Base-by-base conservation (phyloP, 2,797 vertebrate species). In the Rhincodon typus region DNA sequence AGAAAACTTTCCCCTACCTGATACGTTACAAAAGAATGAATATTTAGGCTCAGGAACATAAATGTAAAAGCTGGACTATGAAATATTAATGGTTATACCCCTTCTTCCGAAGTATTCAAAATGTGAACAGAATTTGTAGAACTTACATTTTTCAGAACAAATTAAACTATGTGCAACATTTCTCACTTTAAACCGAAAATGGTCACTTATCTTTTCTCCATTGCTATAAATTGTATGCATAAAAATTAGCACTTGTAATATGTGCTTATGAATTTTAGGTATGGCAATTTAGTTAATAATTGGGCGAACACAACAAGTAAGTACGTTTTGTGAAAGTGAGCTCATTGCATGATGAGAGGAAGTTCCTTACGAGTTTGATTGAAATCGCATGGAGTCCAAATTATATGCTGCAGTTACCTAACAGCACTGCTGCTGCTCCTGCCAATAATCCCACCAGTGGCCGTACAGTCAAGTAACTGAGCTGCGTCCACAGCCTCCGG, bases 271-370 rank as follows among this genome's bases (percentile, higher is more conserved):
- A 25, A 93, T 69, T 93, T 93, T 69, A 42, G 21, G 34, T 7
- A 93, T 42, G 66, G 62, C 34, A 91, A 19, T 91, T 91, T 8
- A 93, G 62, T 67, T 93, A 38, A n/a, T 42, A 69, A 69, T 93
- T 93, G 38, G 8, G 21, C 3, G 8, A 38, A 69, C 21, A 8
- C 34, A 93, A 69, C 27, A 1, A 93, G n/a, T 69, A 27, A 69
- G 88, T 91, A 15, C 6, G 30, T 91, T 91, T 91, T 67, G 90
- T 93, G 62, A 69, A 93, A 69, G 67, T 93, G n/a, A 93, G 82
- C 19, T n/a, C 90, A 42, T 42, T 93, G 67, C 23, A 69, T 8
- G 19, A 69, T 93, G 57, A 66, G 57, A 91, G 88, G 15, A 91
- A 88, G 86, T 57, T 88, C 53, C 53, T 88, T 88, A 30, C 25